Evolutionary conservation across 2,797 vertebrate genomes (phyloP).

Genomic region (Molossus molossus): DNA sequence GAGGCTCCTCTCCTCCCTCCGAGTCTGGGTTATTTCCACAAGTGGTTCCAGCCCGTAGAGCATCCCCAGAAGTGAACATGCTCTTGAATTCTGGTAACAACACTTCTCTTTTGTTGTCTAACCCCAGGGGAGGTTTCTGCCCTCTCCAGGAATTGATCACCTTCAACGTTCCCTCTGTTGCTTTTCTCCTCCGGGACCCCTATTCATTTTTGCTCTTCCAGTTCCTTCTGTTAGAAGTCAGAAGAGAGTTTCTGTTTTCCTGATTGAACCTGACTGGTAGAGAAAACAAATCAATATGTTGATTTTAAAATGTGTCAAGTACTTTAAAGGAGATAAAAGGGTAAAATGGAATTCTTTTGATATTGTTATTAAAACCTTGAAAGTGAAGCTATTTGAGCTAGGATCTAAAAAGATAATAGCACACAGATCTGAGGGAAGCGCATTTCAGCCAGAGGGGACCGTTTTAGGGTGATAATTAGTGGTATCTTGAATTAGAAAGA

Average conservation of each 20-base stretch:
- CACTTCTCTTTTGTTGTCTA: background rate
- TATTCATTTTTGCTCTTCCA: background rate
- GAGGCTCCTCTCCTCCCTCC: background rate
- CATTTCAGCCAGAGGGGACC: background rate
- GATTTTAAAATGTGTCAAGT: slow-evolving; percentile 55
- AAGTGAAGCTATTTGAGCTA: background rate
- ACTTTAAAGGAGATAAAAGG: slow-evolving; percentile 34
- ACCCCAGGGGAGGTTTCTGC: accelerated
- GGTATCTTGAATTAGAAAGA: background rate
- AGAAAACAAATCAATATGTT: slow-evolving; percentile 31
- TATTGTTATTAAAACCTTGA: background rate
- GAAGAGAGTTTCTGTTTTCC: background rate
- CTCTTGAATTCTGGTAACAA: background rate
- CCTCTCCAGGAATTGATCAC: background rate
- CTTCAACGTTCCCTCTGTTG: background rate
- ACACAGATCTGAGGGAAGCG: background rate
- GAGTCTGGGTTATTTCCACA: background rate
- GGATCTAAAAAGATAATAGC: background rate
- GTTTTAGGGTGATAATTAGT: background rate
- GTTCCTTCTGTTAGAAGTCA: slow-evolving; percentile 18
- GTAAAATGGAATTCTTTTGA: background rate
- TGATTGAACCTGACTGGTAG: background rate
- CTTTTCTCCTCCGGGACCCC: background rate
- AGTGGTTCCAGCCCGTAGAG: background rate
- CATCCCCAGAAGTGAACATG: background rate